Base-by-base conservation (phyloP, 2,113 vertebrate species). In the Epinephelus fuscoguttatus region DNA sequence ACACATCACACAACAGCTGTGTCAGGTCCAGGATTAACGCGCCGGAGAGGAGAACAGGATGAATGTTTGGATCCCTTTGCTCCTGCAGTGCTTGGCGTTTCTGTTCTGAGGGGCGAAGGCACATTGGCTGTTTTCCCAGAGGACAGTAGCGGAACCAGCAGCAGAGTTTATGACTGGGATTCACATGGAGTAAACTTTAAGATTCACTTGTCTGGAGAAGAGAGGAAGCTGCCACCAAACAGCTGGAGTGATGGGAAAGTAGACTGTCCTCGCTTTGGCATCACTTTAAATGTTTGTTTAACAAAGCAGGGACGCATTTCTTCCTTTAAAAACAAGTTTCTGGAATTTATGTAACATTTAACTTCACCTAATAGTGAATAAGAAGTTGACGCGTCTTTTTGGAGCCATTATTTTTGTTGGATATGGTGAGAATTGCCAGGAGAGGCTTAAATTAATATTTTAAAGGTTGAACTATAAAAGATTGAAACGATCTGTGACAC, bases 361-460 rank as follows among this genome's bases (percentile, higher is more conserved):
- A 33, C 5, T 50, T 27, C 25, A 27, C 42, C 11, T 1, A 49
- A n/a, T 9, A 17, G 18, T 66, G 10, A 52, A 49, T 47, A 60
- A n/a, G 47, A 67, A 64, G 27, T 17, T 57, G 14, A 33, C 7
- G 2, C 3, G 4, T 60, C 12, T 64, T 83, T 17, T 30, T 27
- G 68, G 55, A 57, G n/a, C 15, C 6, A 3, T 45, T 61, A 1
- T 80, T 80, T 81, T 70, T 40, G 23, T 71, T 52, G 69, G 55
- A 74, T 67, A 14, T 33, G 57, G 21, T 63, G 78, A 60, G 30
- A 61, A 50, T 15, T 21, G 37, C 33, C 68, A 80, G 27, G 50
- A 70, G 21, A 72, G 69, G 30, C 70, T 19, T 59, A 3, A 6
- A 69, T 91, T 0, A 78, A 87, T 91, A 77, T 80, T 86, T 84